Conservation (phyloP, 2,888 invertebrate species). For the Agriopis marginaria region DNA sequence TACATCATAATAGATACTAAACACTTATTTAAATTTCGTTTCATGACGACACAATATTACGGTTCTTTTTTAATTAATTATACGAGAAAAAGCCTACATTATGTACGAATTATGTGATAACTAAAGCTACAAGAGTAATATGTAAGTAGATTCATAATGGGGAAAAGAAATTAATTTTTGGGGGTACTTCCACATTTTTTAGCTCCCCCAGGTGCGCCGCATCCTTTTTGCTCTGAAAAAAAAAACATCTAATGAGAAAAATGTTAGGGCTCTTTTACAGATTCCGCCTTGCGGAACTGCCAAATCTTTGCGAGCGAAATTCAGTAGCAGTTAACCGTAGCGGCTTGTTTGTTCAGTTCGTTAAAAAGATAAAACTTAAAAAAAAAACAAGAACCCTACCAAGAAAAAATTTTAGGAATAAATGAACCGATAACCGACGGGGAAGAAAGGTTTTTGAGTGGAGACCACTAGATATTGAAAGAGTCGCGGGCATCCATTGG, state of each 20-base stretch:
- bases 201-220: constrained; percentile 69
- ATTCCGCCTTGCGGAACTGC: too few species aligned
- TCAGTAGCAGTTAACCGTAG: too few species aligned
- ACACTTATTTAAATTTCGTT: constrained; percentile 54
- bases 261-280: too few species aligned
- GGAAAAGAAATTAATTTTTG: constrained; percentile 53
- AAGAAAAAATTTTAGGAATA: too few species aligned
- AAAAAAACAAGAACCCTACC: too few species aligned
- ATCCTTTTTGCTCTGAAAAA: constrained; percentile 76
- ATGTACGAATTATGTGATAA: constrained; percentile 48
- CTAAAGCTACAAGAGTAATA: constrained; percentile 39
- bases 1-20: constrained; percentile 33
- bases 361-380: too few species aligned
- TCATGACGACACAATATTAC: constrained; percentile 67
- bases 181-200: constrained; percentile 34
- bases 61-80: constrained; percentile 19
- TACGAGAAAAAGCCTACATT: constrained; percentile 50
- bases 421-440: too few species aligned
- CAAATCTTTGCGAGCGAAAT: neutral
- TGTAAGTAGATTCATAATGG: constrained; percentile 22
- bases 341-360: too few species aligned
- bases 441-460: too few species aligned
- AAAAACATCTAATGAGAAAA: constrained; percentile 9
- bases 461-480: too few species aligned
- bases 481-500: too few species aligned